Evolutionary conservation across 1,140 invertebrate species (phyloP).

Genomic region (Scaptomyza montana): DNA sequence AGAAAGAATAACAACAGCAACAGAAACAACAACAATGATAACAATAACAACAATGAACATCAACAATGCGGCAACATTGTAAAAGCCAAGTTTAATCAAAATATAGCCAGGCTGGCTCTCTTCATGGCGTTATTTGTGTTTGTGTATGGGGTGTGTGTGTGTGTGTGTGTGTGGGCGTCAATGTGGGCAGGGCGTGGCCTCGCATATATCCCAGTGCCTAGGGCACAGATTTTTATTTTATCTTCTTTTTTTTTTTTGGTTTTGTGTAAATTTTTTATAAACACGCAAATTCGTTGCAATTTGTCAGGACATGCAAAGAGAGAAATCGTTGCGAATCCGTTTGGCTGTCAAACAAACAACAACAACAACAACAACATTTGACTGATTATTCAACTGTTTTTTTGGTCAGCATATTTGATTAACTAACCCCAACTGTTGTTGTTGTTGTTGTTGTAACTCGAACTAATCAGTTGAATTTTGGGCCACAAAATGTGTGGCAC

Average conservation of each 20-base stretch:
- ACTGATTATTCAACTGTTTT: constrained; percentile 47
- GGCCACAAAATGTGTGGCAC: constrained; percentile 10
- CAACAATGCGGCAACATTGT: constrained; percentile 53
- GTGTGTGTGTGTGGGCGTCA: constrained; percentile 2
- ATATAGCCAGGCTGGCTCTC: constrained; percentile 43
- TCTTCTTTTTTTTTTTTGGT: constrained; percentile 10
- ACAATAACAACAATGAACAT: constrained; percentile 51
- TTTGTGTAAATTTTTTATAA: constrained; percentile 68
- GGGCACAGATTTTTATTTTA: constrained; percentile 59
- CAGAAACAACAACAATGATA: constrained; percentile 8
- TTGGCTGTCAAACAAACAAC: constrained; percentile 19
- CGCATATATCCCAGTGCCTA: neutral
- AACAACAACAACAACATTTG: neutral
- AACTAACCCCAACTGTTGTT: neutral
- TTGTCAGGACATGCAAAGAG: constrained; percentile 37
- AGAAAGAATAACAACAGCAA: constrained; percentile 20
- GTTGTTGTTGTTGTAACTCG: constrained; percentile 5
- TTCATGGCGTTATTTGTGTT: constrained; percentile 21
- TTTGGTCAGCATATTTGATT: constrained; percentile 56
- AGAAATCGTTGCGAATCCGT: constrained; percentile 28
- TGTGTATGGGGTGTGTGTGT: too few species aligned
- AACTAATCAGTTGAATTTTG: constrained; percentile 27
- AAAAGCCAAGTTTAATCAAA: constrained; percentile 81
- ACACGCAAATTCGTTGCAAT: constrained; percentile 72
- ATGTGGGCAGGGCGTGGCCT: constrained; percentile 4